Percentiles rank a stretch among this genome's conserved stretches.
phyloP scores from a whole-genome alignment of 1,140 invertebrate species.

The Cherax quadricarinatus region DNA sequence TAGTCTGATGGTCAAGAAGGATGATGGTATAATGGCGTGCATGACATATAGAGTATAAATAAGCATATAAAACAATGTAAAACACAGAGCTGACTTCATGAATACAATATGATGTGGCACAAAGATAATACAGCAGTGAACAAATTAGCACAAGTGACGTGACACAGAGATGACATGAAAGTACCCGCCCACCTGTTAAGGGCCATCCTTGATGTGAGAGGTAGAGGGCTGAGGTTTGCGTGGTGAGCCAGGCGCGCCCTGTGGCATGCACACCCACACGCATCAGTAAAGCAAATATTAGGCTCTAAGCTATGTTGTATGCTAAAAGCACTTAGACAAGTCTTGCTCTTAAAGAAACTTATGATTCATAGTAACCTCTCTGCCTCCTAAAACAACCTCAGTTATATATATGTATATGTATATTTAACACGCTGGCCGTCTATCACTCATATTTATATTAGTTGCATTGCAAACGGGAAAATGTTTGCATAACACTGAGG shows the following conservation, averaged over 20 bases:
- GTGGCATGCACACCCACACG: constrained; percentile 33
- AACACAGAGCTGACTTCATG: background rate
- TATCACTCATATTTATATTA: no score
- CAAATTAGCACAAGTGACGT: background rate
- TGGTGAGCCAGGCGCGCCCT: constrained; percentile 8
- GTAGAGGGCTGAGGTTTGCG: constrained; percentile 23
- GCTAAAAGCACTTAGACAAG: constrained; percentile 31
- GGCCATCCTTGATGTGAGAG: constrained; percentile 30
- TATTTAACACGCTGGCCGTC: background rate
- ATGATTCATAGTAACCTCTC: constrained; percentile 12
- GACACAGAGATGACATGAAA: background rate
- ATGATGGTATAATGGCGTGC: background rate
- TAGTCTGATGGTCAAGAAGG: background rate
- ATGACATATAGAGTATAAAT: background rate
- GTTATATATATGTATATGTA: background rate
- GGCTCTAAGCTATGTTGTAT: constrained; percentile 8
- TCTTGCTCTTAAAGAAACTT: constrained; percentile 28
- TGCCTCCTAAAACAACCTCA: constrained; percentile 16
- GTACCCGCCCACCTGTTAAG: constrained; percentile 28
- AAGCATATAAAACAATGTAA: background rate
- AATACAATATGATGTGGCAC: background rate
- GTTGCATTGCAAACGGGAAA: no score
- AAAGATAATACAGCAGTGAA: background rate
- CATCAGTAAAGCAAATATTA: constrained; percentile 23
- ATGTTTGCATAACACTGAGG: background rate